Percentiles rank a stretch among this genome's conserved stretches.
Evolutionary conservation across 2,888 invertebrate species (phyloP).

Genomic region (Spisula solida): DNA sequence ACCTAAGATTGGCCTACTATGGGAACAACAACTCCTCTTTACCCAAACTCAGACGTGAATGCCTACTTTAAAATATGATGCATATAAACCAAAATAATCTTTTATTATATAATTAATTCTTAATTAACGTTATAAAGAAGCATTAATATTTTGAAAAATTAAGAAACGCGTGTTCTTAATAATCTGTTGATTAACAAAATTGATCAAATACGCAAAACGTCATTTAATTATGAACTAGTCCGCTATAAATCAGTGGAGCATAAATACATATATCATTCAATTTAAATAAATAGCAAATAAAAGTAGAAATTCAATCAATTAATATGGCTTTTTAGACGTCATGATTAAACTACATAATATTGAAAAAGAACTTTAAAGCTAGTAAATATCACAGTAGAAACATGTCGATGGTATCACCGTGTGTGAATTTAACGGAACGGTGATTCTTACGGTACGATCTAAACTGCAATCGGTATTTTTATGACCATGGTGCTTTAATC

Average conservation of each 20-base stretch:
- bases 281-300: not conserved
- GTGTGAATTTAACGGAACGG: conserved; percentile 43
- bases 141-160: no score
- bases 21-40: no score
- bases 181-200: not conserved
- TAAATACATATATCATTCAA: not conserved
- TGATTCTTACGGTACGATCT: conserved; percentile 38
- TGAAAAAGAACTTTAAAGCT: conserved; percentile 1
- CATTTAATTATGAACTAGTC: not conserved
- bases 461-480: conserved; percentile 24
- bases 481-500: conserved; percentile 33
- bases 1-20: no score
- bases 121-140: no score
- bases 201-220: not conserved
- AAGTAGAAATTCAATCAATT: not conserved
- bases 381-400: not conserved
- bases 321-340: not conserved
- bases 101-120: no score
- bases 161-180: no score
- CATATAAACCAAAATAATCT: no score
- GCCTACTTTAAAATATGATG: no score
- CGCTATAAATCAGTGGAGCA: not conserved
- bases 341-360: not conserved
- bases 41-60: no score
- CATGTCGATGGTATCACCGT: conserved; percentile 39